phyloP scores from a whole-genome alignment of 2,113 vertebrate genomes.

The Alexandromys fortis region DNA sequence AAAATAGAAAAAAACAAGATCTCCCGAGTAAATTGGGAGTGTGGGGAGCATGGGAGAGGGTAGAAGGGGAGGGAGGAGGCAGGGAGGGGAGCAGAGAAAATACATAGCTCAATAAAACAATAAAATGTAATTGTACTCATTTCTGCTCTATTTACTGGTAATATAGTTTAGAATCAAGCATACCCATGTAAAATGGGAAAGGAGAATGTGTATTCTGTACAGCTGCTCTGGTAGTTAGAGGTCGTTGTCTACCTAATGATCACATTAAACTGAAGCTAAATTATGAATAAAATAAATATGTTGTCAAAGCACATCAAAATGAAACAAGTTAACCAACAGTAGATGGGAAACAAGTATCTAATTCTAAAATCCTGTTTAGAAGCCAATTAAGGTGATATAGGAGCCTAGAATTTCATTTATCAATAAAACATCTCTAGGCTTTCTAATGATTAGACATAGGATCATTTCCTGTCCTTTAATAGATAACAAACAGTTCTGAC shows the following conservation, averaged over 20 bases:
- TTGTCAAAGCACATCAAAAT: conserved; percentile 38
- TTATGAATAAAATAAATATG: conserved; percentile 36
- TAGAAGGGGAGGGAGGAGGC: no score
- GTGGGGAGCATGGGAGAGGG: no score
- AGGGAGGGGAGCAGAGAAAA: no score
- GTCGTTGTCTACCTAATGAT: not conserved
- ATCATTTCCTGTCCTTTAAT: conserved; percentile 57
- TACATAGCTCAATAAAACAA: no score
- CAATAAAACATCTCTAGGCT: conserved; percentile 56
- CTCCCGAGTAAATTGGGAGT: no score
- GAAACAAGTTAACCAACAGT: conserved; percentile 53
- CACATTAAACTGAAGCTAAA: conserved; percentile 46
- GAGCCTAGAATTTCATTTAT: conserved; percentile 66
- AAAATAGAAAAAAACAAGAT: no score
- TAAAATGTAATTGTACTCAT: not conserved
- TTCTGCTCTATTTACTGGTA: not conserved
- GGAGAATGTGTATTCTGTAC: not conserved
- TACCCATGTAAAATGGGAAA: not conserved
- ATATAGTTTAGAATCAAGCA: not conserved
- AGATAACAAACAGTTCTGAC: conserved; percentile 64
- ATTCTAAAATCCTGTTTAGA: conserved; percentile 61
- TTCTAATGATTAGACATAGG: conserved; percentile 42
- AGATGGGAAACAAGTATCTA: conserved; percentile 57
- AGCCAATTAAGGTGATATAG: conserved; percentile 62
- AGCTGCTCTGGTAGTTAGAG: not conserved